phyloP scores from a whole-genome alignment of 2,797 vertebrate species.

The Melanotaenia trifasciata region DNA sequence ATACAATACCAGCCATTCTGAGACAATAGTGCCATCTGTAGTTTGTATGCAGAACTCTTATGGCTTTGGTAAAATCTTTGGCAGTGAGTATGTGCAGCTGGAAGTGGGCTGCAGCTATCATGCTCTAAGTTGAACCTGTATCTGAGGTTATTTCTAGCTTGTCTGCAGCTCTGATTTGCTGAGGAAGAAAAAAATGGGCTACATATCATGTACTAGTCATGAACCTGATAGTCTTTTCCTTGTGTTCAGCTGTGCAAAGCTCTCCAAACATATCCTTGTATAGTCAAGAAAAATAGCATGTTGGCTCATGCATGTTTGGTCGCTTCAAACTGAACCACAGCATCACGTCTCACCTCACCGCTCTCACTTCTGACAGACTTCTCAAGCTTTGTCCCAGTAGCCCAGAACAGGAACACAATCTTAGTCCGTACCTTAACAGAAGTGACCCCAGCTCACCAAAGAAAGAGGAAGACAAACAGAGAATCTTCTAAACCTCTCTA shows the following conservation, averaged over 20 bases:
- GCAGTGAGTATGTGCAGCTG: constrained; percentile 14
- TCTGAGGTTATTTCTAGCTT: constrained; percentile 25
- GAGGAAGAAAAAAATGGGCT: constrained; percentile 13
- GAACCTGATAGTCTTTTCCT: constrained; percentile 41
- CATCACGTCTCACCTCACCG: constrained; percentile 28
- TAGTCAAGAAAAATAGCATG: constrained; percentile 44
- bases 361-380: constrained; percentile 22
- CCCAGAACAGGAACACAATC: constrained; percentile 2
- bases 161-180: constrained; percentile 42
- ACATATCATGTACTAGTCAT: constrained; percentile 33
- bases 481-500: constrained; percentile 46
- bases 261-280: constrained; percentile 47
- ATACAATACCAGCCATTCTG: constrained; percentile 49
- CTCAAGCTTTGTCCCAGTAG: constrained; percentile 4
- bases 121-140: constrained; percentile 11
- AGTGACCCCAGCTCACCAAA: constrained; percentile 6
- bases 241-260: constrained; percentile 24
- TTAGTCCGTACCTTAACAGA: constrained; percentile 31
- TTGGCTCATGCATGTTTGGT: constrained; percentile 14
- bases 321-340: constrained; percentile 12
- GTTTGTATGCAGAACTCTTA: constrained; percentile 67
- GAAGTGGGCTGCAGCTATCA: constrained; percentile 4
- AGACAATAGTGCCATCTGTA: constrained; percentile 87
- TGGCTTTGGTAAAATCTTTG: not conserved
- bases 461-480: constrained; percentile 18